Evolutionary conservation across 2,113 vertebrate genomes (phyloP).

Genomic region (Ceuthmochares aereus): DNA sequence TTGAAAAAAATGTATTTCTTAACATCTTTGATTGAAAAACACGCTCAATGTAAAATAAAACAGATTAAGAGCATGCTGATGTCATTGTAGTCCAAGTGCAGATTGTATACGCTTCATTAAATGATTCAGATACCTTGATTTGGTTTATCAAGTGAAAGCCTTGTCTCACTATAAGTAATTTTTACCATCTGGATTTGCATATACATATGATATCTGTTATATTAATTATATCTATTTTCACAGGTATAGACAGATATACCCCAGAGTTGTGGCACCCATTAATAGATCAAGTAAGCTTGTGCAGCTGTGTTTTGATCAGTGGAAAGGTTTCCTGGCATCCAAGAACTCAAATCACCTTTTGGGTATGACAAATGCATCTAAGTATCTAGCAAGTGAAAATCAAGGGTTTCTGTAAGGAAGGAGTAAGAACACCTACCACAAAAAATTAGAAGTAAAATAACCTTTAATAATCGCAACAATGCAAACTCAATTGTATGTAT

Average conservation of each 20-base stretch:
- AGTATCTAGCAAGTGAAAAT: constrained; percentile 74
- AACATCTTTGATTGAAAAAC: neutral
- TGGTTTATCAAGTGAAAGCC: constrained; percentile 52
- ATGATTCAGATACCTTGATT: neutral
- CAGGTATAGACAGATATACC: constrained; percentile 78
- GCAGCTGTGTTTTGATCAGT: constrained; percentile 86
- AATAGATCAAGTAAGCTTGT: constrained; percentile 68
- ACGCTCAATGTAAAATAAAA: neutral
- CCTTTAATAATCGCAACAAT: constrained; percentile 54
- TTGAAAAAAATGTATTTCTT: neutral
- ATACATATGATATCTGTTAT: constrained; percentile 76
- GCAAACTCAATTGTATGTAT: neutral
- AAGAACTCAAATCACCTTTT: constrained; percentile 78
- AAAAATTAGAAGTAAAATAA: constrained; percentile 74
- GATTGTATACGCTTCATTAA: neutral
- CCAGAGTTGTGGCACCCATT: constrained; percentile 70
- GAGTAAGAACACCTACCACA: constrained; percentile 57
- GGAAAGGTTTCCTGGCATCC: constrained; percentile 76
- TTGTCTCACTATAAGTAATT: constrained; percentile 55
- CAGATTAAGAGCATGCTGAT: neutral
- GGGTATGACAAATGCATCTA: constrained; percentile 74
- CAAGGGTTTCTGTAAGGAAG: constrained; percentile 71
- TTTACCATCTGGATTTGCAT: constrained; percentile 74
- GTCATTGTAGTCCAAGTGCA: neutral
- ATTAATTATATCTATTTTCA: constrained; percentile 83